Percentiles rank a stretch among this genome's conserved stretches.
These are phyloP conservation scores for Rhabdophis nuchalis DNA, from an alignment of 2,797 vertebrate genomes.

Conservation along the genomic window DNA sequence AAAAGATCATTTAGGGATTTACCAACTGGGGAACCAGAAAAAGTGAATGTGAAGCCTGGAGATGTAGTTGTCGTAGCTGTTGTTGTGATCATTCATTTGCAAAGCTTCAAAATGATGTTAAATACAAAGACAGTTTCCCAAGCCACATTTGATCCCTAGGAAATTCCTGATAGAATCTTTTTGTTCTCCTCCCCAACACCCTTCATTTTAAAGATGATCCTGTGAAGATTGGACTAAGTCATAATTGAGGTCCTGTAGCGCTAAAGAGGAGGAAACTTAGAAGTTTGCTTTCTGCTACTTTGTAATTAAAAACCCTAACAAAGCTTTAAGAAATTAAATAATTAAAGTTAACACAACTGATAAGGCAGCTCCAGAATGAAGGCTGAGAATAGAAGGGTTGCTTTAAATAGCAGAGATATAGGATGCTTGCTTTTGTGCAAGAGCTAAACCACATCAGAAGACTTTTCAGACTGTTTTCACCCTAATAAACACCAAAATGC, in stretches of 20 bases:
- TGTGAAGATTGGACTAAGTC: not conserved
- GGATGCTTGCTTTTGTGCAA: not conserved
- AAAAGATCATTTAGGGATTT: conserved; percentile 11
- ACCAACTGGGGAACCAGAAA: not conserved
- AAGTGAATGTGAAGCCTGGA: not conserved
- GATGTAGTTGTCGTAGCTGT: not conserved
- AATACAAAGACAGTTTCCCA: not conserved
- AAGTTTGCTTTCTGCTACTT: not conserved
- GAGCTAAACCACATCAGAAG: not conserved
- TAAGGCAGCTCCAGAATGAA: not conserved
- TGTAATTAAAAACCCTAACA: not conserved
- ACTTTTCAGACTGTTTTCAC: not conserved
- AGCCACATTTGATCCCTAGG: not conserved
- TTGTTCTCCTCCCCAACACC: not conserved
- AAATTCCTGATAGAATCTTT: not conserved
- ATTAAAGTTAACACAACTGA: not conserved
- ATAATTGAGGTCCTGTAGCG: not conserved
- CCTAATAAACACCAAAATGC: not conserved
- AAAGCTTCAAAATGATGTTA: not conserved
- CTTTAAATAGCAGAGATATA: not conserved
- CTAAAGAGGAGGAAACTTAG: not conserved
- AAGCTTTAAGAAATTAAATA: not conserved
- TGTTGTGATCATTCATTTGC: not conserved
- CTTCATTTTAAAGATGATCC: not conserved
- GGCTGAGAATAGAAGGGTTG: not conserved